Percentiles rank a stretch among this genome's conserved stretches.
phyloP scores from a whole-genome alignment of 2,797 vertebrate genomes.

The Sebastes aleutianus region DNA sequence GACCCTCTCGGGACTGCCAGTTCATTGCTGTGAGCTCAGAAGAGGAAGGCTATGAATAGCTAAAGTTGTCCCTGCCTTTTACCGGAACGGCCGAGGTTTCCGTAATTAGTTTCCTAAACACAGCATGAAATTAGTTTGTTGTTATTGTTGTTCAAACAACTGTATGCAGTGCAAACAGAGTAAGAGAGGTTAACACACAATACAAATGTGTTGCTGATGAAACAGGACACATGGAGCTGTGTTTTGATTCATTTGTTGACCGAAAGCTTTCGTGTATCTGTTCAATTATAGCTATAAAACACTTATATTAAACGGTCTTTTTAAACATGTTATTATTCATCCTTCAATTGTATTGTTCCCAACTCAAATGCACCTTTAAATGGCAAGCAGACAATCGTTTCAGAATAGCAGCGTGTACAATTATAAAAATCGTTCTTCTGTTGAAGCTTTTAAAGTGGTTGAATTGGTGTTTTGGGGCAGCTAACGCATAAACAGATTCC shows the following conservation, averaged over 20 bases:
- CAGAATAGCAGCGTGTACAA: background rate
- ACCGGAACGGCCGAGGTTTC: constrained; percentile 63
- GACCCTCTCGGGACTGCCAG: constrained; percentile 55
- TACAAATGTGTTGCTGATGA: background rate
- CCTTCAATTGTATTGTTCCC: background rate
- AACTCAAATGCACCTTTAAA: background rate
- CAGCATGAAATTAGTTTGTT: constrained; percentile 57
- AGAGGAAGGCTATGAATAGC: constrained; percentile 79
- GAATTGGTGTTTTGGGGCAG: background rate
- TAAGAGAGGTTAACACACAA: background rate
- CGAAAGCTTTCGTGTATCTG: background rate
- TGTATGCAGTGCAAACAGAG: constrained; percentile 6
- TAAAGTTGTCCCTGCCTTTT: constrained; percentile 66
- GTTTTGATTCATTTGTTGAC: background rate
- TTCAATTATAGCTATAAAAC: background rate
- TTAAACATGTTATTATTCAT: background rate
- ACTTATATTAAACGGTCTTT: background rate
- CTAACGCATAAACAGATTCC: background rate
- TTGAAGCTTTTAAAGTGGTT: background rate
- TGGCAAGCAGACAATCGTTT: background rate
- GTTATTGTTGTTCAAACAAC: constrained; percentile 51
- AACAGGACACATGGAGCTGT: background rate
- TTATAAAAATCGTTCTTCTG: background rate
- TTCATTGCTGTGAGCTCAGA: constrained; percentile 63
- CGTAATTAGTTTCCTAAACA: constrained; percentile 62